Conservation (phyloP, 2,888 invertebrate species). For the Parnassius apollo region DNA sequence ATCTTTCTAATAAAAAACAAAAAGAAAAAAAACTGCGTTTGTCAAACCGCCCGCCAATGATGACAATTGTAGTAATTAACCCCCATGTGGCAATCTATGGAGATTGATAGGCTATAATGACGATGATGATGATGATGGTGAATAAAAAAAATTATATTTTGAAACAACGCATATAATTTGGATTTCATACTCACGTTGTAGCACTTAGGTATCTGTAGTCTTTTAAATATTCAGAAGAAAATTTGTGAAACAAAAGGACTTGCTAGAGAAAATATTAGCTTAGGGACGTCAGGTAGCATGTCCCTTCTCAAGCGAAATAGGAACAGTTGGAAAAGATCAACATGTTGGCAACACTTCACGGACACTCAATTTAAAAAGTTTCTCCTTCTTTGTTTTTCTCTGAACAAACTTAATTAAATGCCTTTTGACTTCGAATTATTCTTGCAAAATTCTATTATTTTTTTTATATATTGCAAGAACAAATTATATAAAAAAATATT, state of each 20-base stretch:
- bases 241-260: conserved; percentile 37
- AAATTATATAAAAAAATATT: too few species aligned
- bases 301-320: conserved; percentile 39
- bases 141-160: too few species aligned
- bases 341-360: conserved; percentile 78
- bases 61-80: too few species aligned
- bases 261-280: conserved; percentile 71
- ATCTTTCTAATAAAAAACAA: too few species aligned
- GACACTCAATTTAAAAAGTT: conserved; percentile 80
- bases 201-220: conserved; percentile 5
- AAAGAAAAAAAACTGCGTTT: too few species aligned
- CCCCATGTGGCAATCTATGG: too few species aligned
- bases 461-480: conserved; percentile 8
- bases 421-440: conserved; percentile 66
- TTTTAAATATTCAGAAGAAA: conserved; percentile 28
- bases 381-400: conserved; percentile 76
- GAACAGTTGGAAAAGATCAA: conserved; percentile 70
- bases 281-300: conserved; percentile 44
- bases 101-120: too few species aligned
- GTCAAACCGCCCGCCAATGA: too few species aligned
- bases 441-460: conserved; percentile 43
- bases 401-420: conserved; percentile 80
- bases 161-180: neutral
- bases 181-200: neutral
- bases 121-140: too few species aligned